Conservation (phyloP, 1,140 invertebrate species). For the Hirudo medicinalis region DNA sequence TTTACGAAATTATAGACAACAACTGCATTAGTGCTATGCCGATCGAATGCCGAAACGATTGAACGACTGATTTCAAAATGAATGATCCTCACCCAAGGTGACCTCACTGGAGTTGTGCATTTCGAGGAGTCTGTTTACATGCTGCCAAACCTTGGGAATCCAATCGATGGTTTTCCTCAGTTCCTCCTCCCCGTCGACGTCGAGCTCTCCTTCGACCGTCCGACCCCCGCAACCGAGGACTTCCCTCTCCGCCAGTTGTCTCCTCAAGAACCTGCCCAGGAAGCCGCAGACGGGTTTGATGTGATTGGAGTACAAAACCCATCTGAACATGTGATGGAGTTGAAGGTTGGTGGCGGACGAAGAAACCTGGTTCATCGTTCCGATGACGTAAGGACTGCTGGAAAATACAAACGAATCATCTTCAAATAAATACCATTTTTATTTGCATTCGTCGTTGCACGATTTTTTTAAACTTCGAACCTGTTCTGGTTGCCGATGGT, state of each 20-base stretch:
- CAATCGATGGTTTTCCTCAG: conserved; percentile 76
- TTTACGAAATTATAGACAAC: too few relatives aligned
- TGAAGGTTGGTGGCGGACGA: conserved; percentile 85
- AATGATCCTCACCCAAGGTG: conserved; percentile 60
- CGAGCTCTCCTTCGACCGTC: neutral
- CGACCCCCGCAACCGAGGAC: conserved; percentile 37
- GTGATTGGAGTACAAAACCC: conserved; percentile 75
- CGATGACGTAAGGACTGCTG: conserved; percentile 54
- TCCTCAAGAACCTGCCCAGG: conserved; percentile 70
- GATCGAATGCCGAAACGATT: too few relatives aligned
- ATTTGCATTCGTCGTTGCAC: neutral
- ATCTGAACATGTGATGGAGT: conserved; percentile 86
- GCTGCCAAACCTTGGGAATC: conserved; percentile 82
- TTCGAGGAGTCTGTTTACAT: conserved; percentile 88
- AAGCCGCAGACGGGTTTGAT: conserved; percentile 95
- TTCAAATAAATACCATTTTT: neutral
- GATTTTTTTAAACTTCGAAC: conserved; percentile 20
- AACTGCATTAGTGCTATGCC: too few relatives aligned
- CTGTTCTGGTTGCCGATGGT: conserved; percentile 57
- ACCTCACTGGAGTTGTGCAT: conserved; percentile 88
- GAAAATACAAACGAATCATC: neutral
- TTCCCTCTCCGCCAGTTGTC: conserved; percentile 72
- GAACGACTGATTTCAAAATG: neutral
- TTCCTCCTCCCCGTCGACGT: conserved; percentile 38
- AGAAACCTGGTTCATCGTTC: conserved; percentile 89